Base-by-base conservation (phyloP, 2,113 vertebrate genomes). In the Cichladusa arquata region DNA sequence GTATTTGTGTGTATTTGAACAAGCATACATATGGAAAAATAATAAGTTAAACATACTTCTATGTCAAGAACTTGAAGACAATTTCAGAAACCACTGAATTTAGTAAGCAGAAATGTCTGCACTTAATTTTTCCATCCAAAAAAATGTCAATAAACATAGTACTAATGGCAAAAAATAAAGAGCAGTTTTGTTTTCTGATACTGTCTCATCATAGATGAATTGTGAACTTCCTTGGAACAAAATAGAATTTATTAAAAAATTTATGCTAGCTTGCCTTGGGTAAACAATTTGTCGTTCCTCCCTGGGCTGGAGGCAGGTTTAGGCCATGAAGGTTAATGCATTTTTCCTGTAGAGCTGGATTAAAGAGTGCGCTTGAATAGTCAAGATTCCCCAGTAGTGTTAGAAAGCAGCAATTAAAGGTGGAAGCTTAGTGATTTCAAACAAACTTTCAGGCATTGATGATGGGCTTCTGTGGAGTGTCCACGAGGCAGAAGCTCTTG, bases 241-340 rank as follows among this genome's bases (percentile, higher is more conserved):
- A 99, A 98, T 98, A 94, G 97, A 98, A 98, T 98, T 98, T 98
- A 98, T 98, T 98, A 98, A 98, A 98, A 99, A 98, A 99, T 98
- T 98, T 98, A 98, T 98, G 97, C 98, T 97, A 98, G 97, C 96
- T 98, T 97, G 98, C 96, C 95, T 96, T 98, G 95, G 91, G 96
- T 98, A 98, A 98, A 97, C 96, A 97, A 96, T 98, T 98, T 98
- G 97, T 97, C 97, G 77, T 92, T 95, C 86, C 74, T 96, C 86
- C 88, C 69, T 97, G 91, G 94, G 67, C 91, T 95, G 90, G 97
- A 98, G 97, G 97, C 95, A 97, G 96, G 96, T 81, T 94, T 93
- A 97, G 98, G 98, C 97, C 98, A 96, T 84, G 94, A 94, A 98
- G 98, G 98, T 99, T 99, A 99, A 99, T 99, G 98, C 97, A 95